Conservation (phyloP, 2,888 invertebrate species). For the Aproaerema taeniolella region DNA sequence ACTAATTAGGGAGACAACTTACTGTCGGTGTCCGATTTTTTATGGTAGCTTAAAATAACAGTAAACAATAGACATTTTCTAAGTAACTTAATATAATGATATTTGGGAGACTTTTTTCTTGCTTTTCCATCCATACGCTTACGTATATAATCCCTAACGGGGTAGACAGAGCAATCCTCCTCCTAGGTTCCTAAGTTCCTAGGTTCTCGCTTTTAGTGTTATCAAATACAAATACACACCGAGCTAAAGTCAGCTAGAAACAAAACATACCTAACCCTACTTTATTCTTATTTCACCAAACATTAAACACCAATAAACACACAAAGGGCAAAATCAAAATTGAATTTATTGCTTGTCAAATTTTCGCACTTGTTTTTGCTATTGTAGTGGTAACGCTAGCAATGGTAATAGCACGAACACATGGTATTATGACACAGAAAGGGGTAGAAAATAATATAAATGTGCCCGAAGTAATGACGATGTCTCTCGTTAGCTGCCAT, state of each 20-base stretch:
- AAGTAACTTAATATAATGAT: too few relatives aligned
- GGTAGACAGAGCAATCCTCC: too few relatives aligned
- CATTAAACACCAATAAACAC: slow-evolving; percentile 49
- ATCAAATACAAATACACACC: too few relatives aligned
- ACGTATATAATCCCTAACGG: too few relatives aligned
- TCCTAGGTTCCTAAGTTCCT: too few relatives aligned
- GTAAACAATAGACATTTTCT: too few relatives aligned
- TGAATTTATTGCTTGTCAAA: slow-evolving; percentile 72
- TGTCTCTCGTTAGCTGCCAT: slow-evolving; percentile 36
- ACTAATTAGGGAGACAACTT: too few relatives aligned
- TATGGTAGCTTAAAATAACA: too few relatives aligned
- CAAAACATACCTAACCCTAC: slow-evolving; percentile 27
- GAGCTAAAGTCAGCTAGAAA: slow-evolving; percentile 1
- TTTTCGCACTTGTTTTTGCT: slow-evolving; percentile 56
- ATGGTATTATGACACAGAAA: slow-evolving; percentile 54
- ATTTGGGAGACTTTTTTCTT: too few relatives aligned
- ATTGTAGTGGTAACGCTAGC: slow-evolving; percentile 48
- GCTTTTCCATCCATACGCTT: too few relatives aligned
- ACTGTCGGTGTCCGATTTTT: too few relatives aligned
- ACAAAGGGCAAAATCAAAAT: slow-evolving; percentile 52
- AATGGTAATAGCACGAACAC: slow-evolving; percentile 66
- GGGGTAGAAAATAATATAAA: slow-evolving; percentile 47
- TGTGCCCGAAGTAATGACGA: slow-evolving; percentile 35
- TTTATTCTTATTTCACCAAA: slow-evolving; percentile 51
- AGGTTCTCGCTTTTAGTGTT: too few relatives aligned